Evolutionary conservation across 2,888 invertebrate genomes (phyloP).

Genomic region (Dolichopus griseipennis): DNA sequence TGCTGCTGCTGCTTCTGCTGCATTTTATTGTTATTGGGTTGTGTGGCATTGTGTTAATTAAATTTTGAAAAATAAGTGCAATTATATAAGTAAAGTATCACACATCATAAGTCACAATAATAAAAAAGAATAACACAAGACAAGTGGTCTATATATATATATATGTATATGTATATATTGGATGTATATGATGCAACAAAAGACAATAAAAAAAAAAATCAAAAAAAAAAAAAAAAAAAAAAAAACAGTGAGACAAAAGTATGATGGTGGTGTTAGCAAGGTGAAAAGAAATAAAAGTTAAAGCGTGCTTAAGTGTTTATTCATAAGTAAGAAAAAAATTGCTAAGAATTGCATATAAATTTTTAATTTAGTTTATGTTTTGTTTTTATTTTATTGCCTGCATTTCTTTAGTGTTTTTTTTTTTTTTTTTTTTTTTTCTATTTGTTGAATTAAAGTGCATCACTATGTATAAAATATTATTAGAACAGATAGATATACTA

Average conservation of each 20-base stretch:
- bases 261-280: too few relatives aligned
- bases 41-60: neutral
- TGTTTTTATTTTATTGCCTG: neutral
- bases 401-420: neutral
- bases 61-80: slow-evolving; percentile 1
- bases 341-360: too few relatives aligned
- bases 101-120: neutral
- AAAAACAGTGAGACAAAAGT: too few relatives aligned
- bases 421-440: too few relatives aligned
- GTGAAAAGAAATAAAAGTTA: neutral
- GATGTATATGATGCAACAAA: neutral
- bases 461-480: neutral
- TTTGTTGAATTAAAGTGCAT: too few relatives aligned
- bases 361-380: too few relatives aligned
- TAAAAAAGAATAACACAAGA: neutral
- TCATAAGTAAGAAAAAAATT: neutral
- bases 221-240: too few relatives aligned
- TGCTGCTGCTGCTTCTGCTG: too few relatives aligned
- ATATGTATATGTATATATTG: too few relatives aligned
- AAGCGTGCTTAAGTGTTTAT: neutral
- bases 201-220: neutral
- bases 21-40: too few relatives aligned
- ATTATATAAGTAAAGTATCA: neutral
- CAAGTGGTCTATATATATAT: too few relatives aligned
- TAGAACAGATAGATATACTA: too few relatives aligned